Evolutionary conservation across 2,888 invertebrate genomes (phyloP).

Genomic region (Metacarcinus magister): DNA sequence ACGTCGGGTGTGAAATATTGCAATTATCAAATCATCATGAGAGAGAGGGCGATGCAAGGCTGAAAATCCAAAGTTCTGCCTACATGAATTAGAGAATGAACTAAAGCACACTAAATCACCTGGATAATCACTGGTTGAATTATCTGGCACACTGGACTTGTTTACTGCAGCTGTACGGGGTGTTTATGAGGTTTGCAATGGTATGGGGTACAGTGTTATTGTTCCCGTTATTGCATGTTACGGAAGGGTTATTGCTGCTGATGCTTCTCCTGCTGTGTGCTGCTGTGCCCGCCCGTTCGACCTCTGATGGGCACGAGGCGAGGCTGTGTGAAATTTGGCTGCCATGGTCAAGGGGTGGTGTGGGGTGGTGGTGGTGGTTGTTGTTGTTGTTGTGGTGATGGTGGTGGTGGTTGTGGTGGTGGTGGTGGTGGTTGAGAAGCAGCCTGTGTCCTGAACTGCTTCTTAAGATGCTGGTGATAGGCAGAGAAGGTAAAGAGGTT

Average conservation of each 20-base stretch:
- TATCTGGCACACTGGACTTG: not conserved
- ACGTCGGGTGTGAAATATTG: not conserved
- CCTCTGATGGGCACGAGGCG: not conserved
- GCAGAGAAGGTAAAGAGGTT: too few species aligned
- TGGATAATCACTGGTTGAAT: slow-evolving; percentile 3
- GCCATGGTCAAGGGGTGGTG: too few species aligned
- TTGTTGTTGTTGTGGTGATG: too few species aligned
- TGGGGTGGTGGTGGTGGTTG: too few species aligned
- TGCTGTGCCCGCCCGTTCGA: not conserved
- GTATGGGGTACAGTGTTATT: not conserved
- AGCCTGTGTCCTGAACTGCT: too few species aligned
- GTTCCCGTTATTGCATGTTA: slow-evolving; percentile 6
- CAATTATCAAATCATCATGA: not conserved
- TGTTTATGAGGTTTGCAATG: not conserved
- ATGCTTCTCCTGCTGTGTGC: not conserved
- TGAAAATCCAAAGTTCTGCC: not conserved
- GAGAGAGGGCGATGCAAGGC: not conserved
- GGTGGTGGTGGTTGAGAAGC: too few species aligned
- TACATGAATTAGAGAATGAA: not conserved
- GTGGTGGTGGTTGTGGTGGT: too few species aligned
- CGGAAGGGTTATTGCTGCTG: not conserved
- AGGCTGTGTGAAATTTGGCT: too few species aligned
- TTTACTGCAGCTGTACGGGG: not conserved
- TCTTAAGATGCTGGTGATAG: too few species aligned
- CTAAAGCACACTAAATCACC: not conserved